Base-by-base conservation (phyloP, 1,140 invertebrate genomes). In the Marisa cornuarietis region DNA sequence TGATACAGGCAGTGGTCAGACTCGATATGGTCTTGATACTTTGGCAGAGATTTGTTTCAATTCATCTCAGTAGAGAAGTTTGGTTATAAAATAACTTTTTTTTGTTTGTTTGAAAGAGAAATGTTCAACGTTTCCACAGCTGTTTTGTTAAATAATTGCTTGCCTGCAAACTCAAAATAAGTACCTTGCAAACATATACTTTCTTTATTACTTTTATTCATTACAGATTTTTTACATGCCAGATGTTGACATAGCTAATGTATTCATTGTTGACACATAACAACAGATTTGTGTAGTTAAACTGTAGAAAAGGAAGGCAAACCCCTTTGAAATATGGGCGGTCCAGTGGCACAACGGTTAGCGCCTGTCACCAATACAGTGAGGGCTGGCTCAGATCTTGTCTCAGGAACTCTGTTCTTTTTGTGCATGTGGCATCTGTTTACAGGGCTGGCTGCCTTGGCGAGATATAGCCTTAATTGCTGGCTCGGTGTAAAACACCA, bases 21-120 rank as follows among this genome's bases (percentile, higher is more conserved):
- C 61, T 6, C 62, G 74, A n/a, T 76, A 65, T 76, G 74, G 74
- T 18, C 74, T 76, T 20, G n/a, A 76, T 31, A 76, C 74, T 76
- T 66, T 76, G 74, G 74, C 74, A 18, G 74, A 76, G 42, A 76
- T 76, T 61, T 76, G 74, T 22, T 76, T 76, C 31, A 76, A 49
- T 51, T 76, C 74, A 13, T 76, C 74, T 42, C 24, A 20, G n/a
- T 76, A 24, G 65, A 26, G 31, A 51, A 49, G 3, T 71, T 31
- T 68, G 66, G 11, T 31, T 71, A 13, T 71, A 51, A 49, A 20
- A 26, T 31, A 49, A 49, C 31, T 71, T 31, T 71, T 31, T 68
- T n/a, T 68, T n/a, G n/a, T n/a, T n/a, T n/a, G n/a, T 68, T 13
- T 4, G 9, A 14, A 68, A 26, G 16, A 3, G 66, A 16, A 42